Base-by-base conservation (phyloP, 2,797 vertebrate species). In the Neomorphus geoffroyi region DNA sequence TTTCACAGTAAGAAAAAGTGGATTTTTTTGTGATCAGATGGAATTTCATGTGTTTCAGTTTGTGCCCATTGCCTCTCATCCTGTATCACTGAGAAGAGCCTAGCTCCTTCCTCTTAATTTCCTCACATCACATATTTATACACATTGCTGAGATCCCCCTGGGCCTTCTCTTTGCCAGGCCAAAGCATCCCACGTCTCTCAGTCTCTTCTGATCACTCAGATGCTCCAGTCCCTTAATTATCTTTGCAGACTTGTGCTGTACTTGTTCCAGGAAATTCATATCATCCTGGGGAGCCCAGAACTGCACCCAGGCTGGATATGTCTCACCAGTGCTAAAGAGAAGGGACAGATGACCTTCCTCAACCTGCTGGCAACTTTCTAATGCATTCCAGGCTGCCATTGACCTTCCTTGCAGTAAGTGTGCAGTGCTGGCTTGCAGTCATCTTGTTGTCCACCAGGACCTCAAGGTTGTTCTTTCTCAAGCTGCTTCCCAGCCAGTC, bases 211-310 rank as follows among this genome's bases (percentile, higher is more conserved):
- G 23, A 58, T 61, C 16, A 73, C 13, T 53, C 41, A 58, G 23
- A 24, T 45, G 11, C 12, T 85, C 9, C 26, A 18, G 8, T 82
- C 18, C 39, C 10, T n/a, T n/a, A n/a, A n/a, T 80, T 32, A 30
- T 74, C 45, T 39, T 90, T 5, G 2, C 10, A 73, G 24, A 30
- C 19, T 16, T 0, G 0, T 46, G 26, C 13, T 58, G 46, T 21
- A n/a, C 65, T 70, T 50, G 8, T 28, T 77, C 3, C 16, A 24
- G 39, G 8, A 74, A 54, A 27, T 70, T 33, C 0, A 0, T 45
- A 15, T 65, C 23, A 69, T 82, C 69, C 37, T 13, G 43, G 28
- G 12, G 24, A 58, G 37, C 33, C 51, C 22, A 65, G n/a, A 64
- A 48, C 28, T 33, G 24, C 16, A 56, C 6, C 43, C 13, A 30